These are phyloP conservation scores for Chymomyza amoena DNA, from an alignment of 2,888 invertebrate species.

Conservation along the genomic window DNA sequence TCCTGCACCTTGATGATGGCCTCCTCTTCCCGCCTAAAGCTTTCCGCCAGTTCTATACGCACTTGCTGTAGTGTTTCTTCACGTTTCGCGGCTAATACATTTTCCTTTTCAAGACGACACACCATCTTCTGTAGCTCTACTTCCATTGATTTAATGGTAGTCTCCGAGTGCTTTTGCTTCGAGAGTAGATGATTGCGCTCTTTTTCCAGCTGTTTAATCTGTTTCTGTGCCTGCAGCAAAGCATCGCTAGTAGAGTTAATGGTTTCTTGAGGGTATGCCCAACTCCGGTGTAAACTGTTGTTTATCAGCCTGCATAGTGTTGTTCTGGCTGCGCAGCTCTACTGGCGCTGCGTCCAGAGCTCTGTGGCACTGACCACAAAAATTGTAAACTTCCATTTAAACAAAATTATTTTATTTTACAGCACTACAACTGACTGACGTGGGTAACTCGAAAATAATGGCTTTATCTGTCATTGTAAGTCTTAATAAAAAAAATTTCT, in stretches of 20 bases:
- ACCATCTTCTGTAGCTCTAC: slow-evolving; percentile 81
- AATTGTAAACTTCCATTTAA: too few species aligned
- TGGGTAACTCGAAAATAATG: too few species aligned
- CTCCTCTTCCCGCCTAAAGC: slow-evolving; percentile 79
- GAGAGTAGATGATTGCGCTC: slow-evolving; percentile 84
- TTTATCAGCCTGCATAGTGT: slow-evolving; percentile 76
- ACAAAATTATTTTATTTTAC: too few species aligned
- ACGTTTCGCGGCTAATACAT: slow-evolving; percentile 68
- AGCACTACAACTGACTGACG: background rate
- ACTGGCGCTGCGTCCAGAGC: slow-evolving; percentile 51
- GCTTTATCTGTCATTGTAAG: too few species aligned
- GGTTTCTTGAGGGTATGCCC: slow-evolving; percentile 44
- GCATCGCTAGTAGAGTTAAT: slow-evolving; percentile 62
- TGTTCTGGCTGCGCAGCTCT: slow-evolving; percentile 67
- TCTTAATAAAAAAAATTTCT: too few species aligned
- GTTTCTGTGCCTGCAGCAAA: slow-evolving; percentile 75
- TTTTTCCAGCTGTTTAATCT: slow-evolving; percentile 78
- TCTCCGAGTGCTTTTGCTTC: slow-evolving; percentile 84
- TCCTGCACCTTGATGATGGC: slow-evolving; percentile 81
- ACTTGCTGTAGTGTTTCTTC: slow-evolving; percentile 78
- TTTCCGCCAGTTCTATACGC: slow-evolving; percentile 76
- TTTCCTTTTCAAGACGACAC: slow-evolving; percentile 57
- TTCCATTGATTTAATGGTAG: slow-evolving; percentile 84
- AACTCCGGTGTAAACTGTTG: slow-evolving; percentile 59
- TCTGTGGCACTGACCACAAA: too few species aligned